phyloP scores from a whole-genome alignment of 1,140 invertebrate species.

The Sipha flava region DNA sequence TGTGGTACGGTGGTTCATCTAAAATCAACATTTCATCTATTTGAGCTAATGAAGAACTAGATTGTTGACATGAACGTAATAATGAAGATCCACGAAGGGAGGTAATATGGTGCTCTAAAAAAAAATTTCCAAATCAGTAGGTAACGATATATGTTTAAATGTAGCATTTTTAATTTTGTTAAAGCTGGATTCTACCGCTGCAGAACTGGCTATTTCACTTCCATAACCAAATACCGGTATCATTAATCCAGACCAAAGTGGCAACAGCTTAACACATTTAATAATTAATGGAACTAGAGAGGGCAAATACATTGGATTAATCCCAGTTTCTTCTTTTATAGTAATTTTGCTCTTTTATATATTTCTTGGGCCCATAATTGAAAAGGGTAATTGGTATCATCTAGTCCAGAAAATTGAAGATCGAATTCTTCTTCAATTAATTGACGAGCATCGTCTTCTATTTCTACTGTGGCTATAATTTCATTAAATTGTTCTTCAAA shows the following conservation, averaged over 20 bases:
- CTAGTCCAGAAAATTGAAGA: neutral
- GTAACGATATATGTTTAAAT: neutral
- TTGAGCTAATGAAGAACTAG: no score
- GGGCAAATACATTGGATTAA: neutral
- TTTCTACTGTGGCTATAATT: neutral
- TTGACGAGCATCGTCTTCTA: neutral
- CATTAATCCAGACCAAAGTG: neutral
- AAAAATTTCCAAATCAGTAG: neutral
- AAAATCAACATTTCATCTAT: no score
- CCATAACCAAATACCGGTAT: neutral
- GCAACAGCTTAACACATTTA: neutral
- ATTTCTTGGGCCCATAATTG: neutral
- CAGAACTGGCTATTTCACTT: neutral
- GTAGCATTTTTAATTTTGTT: neutral
- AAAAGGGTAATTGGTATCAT: neutral
- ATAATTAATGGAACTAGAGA: neutral
- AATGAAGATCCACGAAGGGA: neutral
- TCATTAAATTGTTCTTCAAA: neutral
- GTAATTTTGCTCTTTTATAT: no score
- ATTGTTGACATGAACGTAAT: no score
- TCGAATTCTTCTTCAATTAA: neutral
- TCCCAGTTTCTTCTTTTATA: no score
- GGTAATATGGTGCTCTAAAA: neutral
- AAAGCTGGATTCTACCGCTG: neutral
- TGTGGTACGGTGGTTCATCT: no score